Evolutionary conservation across 2,888 invertebrate genomes (phyloP), one percentile per base, ranked within the genome.

Genomic region (Drosophila ochracea): DNA sequence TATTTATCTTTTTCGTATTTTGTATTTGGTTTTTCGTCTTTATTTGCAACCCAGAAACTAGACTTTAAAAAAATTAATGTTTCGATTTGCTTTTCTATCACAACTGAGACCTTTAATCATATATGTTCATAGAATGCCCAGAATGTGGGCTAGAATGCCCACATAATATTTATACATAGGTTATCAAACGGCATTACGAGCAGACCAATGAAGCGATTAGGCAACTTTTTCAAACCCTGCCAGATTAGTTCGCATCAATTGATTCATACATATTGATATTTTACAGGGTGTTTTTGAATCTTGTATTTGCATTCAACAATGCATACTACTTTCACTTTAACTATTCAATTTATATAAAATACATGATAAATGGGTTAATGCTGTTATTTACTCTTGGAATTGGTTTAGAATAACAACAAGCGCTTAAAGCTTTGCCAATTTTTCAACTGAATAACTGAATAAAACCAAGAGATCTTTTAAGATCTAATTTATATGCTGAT

Each of bases 151-250:
- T 62, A 21, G 58, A 70, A 54, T 47, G 11, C 35, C 63, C 66
- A 68, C 84, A 75, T 69, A 69, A 89, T 76, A 81, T 84, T 76
- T 76, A 74, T 75, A 78, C 81, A 76, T 78, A 72, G 71, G 79
- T 54, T 73, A 74, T 76, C 76, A 75, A 64, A 63, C 64, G 67
- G 62, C 59, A 60, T 21, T 59, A 50, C 21, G 25, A 64, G 13
- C 62, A 68, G 63, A 49, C 72, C 79, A 75, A 72, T 72, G 79
- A 89, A 73, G 76, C 84, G 84, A 80, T 86, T 83, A 73, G 58
- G 53, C 63, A 76, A 77, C 66, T 69, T 67, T 9, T 19, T 63
- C 33, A 39, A 60, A 37, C 68, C 47, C 65, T 53, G 65, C 21
- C 67, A 47, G 70, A 67, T 78, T 76, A 78, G 76, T 54, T 43